phyloP scores from a whole-genome alignment of 2,797 vertebrate genomes.

The Chanos chanos region DNA sequence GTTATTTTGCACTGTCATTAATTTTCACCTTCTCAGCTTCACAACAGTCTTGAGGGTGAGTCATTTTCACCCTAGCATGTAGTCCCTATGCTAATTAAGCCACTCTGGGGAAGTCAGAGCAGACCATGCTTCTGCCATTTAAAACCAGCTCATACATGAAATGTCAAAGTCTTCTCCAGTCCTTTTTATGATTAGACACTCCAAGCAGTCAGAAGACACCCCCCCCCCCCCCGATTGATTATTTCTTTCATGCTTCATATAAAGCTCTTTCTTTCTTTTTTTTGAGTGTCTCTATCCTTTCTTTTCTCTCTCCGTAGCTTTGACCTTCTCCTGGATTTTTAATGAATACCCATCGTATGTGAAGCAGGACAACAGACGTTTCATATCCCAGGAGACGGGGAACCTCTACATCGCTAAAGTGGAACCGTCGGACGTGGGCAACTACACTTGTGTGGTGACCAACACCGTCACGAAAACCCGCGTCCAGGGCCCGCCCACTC shows the following conservation, averaged over 20 bases:
- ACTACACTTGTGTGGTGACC: slow-evolving; percentile 96
- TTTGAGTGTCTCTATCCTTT: neutral
- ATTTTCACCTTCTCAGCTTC: slow-evolving; percentile 49
- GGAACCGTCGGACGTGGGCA: slow-evolving; percentile 91
- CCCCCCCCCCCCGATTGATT: too few species aligned
- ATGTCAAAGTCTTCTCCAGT: slow-evolving; percentile 44
- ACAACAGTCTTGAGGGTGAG: slow-evolving; percentile 45
- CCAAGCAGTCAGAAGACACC: slow-evolving; percentile 27
- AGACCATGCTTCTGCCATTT: slow-evolving; percentile 43
- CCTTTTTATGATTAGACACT: slow-evolving; percentile 43
- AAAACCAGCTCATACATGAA: slow-evolving; percentile 39
- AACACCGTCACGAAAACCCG: slow-evolving; percentile 85
- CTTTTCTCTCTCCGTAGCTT: slow-evolving; percentile 69
- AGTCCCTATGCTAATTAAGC: slow-evolving; percentile 45
- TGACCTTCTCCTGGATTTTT: slow-evolving; percentile 95
- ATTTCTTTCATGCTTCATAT: slow-evolving; percentile 30
- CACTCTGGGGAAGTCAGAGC: slow-evolving; percentile 42
- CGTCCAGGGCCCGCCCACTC: slow-evolving; percentile 89
- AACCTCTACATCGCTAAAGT: slow-evolving; percentile 97
- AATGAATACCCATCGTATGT: slow-evolving; percentile 92
- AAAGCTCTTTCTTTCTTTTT: slow-evolving; percentile 9
- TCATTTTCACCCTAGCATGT: slow-evolving; percentile 59
- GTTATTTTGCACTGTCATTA: slow-evolving; percentile 42
- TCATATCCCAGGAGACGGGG: slow-evolving; percentile 93
- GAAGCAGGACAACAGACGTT: slow-evolving; percentile 90